Percentiles rank a stretch among this genome's conserved stretches.
Conservation (phyloP, 2,113 vertebrate species). For the Zeus faber region DNA sequence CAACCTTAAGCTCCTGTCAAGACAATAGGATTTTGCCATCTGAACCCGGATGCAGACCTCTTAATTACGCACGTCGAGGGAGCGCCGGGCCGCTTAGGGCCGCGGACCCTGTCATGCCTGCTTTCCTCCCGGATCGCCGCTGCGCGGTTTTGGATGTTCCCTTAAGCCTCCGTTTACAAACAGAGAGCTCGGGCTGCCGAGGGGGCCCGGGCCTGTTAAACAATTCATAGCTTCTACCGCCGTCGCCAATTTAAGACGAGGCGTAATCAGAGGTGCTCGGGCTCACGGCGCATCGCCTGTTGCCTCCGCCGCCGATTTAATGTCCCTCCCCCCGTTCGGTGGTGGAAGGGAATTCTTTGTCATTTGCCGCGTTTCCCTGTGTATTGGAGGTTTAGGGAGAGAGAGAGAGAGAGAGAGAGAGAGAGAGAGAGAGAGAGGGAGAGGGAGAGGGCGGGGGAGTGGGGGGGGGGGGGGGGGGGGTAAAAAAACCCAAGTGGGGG, state of each 20-base stretch:
- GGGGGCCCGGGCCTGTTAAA: constrained; percentile 50
- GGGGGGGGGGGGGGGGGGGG: background rate
- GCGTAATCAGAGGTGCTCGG: constrained; percentile 64
- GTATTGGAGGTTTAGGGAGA: too few species aligned
- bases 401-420: too few species aligned
- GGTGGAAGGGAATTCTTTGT: constrained; percentile 57
- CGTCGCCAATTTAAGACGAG: constrained; percentile 68
- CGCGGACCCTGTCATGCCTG: constrained; percentile 54
- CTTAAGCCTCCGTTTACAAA: constrained; percentile 69
- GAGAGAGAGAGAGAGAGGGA: too few species aligned
- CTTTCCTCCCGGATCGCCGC: constrained; percentile 37
- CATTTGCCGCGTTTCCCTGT: constrained; percentile 64
- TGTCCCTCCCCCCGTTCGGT: constrained; percentile 55
- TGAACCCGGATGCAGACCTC: constrained; percentile 58
- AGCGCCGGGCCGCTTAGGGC: too few species aligned
- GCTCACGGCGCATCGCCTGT: constrained; percentile 65
- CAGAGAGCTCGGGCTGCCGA: constrained; percentile 47
- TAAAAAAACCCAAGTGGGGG: too few species aligned
- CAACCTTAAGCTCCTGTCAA: constrained; percentile 78
- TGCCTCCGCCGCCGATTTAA: constrained; percentile 70
- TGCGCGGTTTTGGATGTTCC: constrained; percentile 57
- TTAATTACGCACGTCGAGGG: constrained; percentile 71
- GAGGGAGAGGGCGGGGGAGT: constrained; percentile 6
- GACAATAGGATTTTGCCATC: constrained; percentile 74
- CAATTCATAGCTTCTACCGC: constrained; percentile 67